A percentile compares a stretch with the other conserved stretches of the same genome.
phyloP scores from a whole-genome alignment of 2,888 invertebrate genomes.

The Chrysotoxum bicinctum region DNA sequence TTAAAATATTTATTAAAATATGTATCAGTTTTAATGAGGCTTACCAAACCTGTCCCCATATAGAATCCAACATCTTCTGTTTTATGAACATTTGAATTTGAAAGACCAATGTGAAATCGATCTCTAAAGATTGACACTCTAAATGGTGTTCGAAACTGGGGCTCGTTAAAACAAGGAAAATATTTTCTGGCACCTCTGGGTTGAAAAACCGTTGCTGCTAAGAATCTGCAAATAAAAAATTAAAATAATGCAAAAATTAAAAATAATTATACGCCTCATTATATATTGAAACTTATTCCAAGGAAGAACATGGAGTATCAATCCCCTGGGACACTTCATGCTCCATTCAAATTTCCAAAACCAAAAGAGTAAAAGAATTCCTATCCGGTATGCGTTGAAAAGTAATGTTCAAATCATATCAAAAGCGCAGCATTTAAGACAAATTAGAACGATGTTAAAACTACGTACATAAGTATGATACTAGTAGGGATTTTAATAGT shows the following conservation, averaged over 20 bases:
- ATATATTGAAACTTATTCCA: too few species aligned
- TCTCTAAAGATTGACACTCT: conserved; percentile 89
- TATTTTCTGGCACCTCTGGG: conserved; percentile 89
- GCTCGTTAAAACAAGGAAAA: conserved; percentile 92
- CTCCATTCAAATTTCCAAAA: too few species aligned
- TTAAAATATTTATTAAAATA: not conserved
- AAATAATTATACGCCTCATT: too few species aligned
- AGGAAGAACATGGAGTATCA: too few species aligned
- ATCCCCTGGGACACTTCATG: too few species aligned
- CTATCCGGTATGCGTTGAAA: too few species aligned
- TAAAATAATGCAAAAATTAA: not conserved
- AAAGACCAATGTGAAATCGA: conserved; percentile 89
- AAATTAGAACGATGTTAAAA: too few species aligned
- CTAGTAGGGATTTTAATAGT: too few species aligned
- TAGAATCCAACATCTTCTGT: conserved; percentile 89
- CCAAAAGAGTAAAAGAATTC: too few species aligned
- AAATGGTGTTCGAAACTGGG: conserved; percentile 90
- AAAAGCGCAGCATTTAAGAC: too few species aligned
- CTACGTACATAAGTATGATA: too few species aligned
- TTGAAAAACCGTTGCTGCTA: conserved; percentile 91
- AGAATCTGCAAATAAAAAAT: conserved; percentile 81
- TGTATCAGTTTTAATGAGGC: conserved; percentile 72
- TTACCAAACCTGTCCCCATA: conserved; percentile 89
- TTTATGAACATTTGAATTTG: conserved; percentile 88
- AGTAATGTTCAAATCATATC: too few species aligned